A percentile compares a stretch with the other conserved stretches of the same genome.
Evolutionary conservation across 30 jellyfish, hydroid and myxozoan genomes (phyloP).

Genomic region (Hydractinia echinata): DNA sequence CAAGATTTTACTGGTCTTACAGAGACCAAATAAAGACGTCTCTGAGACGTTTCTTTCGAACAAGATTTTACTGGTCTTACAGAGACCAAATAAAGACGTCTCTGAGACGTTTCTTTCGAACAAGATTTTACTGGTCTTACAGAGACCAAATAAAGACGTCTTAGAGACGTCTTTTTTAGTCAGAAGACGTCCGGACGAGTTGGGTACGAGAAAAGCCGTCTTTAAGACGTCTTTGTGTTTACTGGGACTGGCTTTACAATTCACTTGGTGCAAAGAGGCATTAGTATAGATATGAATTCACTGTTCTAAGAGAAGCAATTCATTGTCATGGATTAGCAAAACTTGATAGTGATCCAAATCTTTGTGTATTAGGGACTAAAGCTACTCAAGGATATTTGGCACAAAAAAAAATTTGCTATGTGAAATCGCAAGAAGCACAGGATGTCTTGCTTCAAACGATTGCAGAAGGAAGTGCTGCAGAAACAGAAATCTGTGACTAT

Average conservation of each 20-base stretch:
- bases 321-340: slow-evolving; percentile 29
- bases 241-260: slow-evolving; percentile 37
- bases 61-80: too few relatives aligned
- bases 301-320: slow-evolving; percentile 15
- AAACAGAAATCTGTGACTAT: slow-evolving; percentile 11
- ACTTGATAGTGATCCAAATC: slow-evolving; percentile 25
- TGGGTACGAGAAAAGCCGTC: too few relatives aligned
- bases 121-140: too few relatives aligned
- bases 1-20: too few relatives aligned
- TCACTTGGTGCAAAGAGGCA: slow-evolving; percentile 41
- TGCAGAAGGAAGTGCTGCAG: slow-evolving; percentile 26
- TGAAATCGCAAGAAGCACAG: neutral
- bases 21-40: too few relatives aligned
- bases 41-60: too few relatives aligned
- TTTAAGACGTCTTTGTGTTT: too few relatives aligned
- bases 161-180: too few relatives aligned
- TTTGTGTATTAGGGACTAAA: slow-evolving; percentile 1
- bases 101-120: too few relatives aligned
- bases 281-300: slow-evolving; percentile 43
- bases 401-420: neutral
- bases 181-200: too few relatives aligned
- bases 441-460: neutral
- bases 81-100: too few relatives aligned
- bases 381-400: slow-evolving; percentile 33
- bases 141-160: too few relatives aligned